phyloP scores from a whole-genome alignment of 2,113 vertebrate genomes.

The Odontesthes bonariensis region DNA sequence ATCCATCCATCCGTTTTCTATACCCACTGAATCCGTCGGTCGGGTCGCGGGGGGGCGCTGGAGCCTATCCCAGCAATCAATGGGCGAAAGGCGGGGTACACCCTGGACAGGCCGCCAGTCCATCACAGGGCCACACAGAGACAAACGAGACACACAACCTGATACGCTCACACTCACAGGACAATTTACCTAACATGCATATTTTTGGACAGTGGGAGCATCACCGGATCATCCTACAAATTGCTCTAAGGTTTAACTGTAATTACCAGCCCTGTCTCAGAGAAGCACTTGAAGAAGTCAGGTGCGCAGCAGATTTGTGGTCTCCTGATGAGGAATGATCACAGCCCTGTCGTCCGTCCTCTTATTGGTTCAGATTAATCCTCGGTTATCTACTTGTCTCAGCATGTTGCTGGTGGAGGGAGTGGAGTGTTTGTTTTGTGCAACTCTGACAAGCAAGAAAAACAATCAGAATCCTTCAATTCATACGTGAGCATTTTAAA shows the following conservation, averaged over 20 bases:
- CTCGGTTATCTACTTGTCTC: background rate
- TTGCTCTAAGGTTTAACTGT: background rate
- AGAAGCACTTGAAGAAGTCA: constrained; percentile 13
- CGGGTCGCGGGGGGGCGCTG: no score
- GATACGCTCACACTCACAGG: no score
- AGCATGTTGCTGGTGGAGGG: background rate
- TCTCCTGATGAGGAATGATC: constrained; percentile 10
- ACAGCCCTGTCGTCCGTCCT: background rate
- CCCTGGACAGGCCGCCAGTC: no score
- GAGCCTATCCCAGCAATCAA: no score
- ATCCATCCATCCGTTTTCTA: no score
- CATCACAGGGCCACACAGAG: no score
- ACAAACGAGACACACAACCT: no score
- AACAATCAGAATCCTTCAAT: background rate
- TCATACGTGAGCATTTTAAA: background rate
- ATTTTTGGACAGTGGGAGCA: no score
- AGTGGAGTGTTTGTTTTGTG: background rate
- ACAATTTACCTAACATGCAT: no score
- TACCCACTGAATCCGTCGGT: no score
- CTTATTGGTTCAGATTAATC: constrained; percentile 53
- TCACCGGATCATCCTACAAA: background rate
- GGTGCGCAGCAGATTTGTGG: constrained; percentile 16
- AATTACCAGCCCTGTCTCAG: background rate
- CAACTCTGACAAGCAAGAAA: background rate
- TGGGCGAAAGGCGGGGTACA: no score